Conservation (phyloP, 2,888 invertebrate genomes). For the Ophion costatus region DNA sequence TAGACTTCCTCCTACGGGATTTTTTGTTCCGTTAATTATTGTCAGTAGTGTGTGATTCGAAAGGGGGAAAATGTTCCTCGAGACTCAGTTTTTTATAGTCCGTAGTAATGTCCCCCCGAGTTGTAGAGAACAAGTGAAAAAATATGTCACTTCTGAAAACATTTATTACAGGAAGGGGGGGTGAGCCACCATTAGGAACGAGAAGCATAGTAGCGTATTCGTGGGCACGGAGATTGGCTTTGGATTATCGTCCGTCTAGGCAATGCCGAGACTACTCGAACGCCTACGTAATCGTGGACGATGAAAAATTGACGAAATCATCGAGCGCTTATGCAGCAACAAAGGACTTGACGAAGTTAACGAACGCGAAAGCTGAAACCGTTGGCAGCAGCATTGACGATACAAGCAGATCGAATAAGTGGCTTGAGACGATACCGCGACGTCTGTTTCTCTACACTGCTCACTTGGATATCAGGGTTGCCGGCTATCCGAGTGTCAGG, state of each 20-base stretch:
- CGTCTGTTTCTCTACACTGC: conserved; percentile 80
- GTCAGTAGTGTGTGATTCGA: too few relatives aligned
- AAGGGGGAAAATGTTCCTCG: too few relatives aligned
- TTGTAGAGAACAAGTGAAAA: not conserved
- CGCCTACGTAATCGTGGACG: conserved; percentile 45
- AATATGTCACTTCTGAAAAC: not conserved
- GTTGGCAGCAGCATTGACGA: conserved; percentile 71
- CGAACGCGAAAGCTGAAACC: conserved; percentile 69
- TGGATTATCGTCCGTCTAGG: conserved; percentile 80
- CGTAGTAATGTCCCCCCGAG: not conserved
- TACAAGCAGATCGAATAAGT: conserved; percentile 71
- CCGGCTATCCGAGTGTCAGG: conserved; percentile 80
- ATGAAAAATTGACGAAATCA: conserved; percentile 58
- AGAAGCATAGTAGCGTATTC: conserved; percentile 87
- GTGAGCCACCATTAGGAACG: conserved; percentile 82
- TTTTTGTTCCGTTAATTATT: too few relatives aligned
- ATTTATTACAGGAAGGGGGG: conserved; percentile 73
- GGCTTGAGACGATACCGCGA: conserved; percentile 80
- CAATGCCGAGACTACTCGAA: conserved; percentile 76
- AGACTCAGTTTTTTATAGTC: too few relatives aligned
- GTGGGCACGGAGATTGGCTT: conserved; percentile 83
- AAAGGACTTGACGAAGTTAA: conserved; percentile 52
- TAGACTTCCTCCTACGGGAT: too few relatives aligned
- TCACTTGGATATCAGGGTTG: conserved; percentile 79
- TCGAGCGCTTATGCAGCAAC: conserved; percentile 32